Percentiles rank a stretch among this genome's conserved stretches.
Conservation (phyloP, 2,797 vertebrate genomes). For the Macropodus opercularis region DNA sequence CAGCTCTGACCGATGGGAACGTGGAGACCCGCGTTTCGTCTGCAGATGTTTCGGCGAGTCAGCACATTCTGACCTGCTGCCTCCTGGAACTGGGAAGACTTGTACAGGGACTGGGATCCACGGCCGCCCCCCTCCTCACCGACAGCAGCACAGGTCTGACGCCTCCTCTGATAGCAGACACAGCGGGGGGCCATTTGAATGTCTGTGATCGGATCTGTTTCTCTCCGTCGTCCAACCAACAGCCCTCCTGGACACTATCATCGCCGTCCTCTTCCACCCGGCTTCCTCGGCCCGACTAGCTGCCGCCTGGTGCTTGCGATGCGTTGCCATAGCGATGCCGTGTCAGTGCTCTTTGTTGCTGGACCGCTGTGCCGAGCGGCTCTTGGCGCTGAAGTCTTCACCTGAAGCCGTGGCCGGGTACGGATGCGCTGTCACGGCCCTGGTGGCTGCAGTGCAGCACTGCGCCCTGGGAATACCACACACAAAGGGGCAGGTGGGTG, state of each 20-base stretch:
- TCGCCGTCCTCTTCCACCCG: slow-evolving; percentile 87
- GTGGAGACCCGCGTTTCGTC: slow-evolving; percentile 81
- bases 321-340: slow-evolving; percentile 86
- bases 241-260: slow-evolving; percentile 88
- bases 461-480: slow-evolving; percentile 93
- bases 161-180: not conserved
- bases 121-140: slow-evolving; percentile 85
- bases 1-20: slow-evolving; percentile 82
- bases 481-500: slow-evolving; percentile 87
- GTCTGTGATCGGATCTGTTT: too few species aligned
- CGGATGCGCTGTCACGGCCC: slow-evolving; percentile 87
- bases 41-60: slow-evolving; percentile 80
- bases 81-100: slow-evolving; percentile 90
- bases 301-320: slow-evolving; percentile 91
- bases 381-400: slow-evolving; percentile 84
- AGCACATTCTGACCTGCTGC: slow-evolving; percentile 88
- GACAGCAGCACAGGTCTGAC: slow-evolving; percentile 86
- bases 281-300: slow-evolving; percentile 84
- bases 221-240: not conserved
- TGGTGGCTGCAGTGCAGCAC: slow-evolving; percentile 88
- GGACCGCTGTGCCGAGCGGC: slow-evolving; percentile 87
- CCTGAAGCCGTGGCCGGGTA: slow-evolving; percentile 91
- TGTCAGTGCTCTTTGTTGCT: slow-evolving; percentile 84
- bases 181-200: too few species aligned
- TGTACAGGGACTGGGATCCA: slow-evolving; percentile 85